These are phyloP conservation scores for Ecdyonurus torrentis DNA, from an alignment of 2,888 invertebrate species.

Conservation along the genomic window DNA sequence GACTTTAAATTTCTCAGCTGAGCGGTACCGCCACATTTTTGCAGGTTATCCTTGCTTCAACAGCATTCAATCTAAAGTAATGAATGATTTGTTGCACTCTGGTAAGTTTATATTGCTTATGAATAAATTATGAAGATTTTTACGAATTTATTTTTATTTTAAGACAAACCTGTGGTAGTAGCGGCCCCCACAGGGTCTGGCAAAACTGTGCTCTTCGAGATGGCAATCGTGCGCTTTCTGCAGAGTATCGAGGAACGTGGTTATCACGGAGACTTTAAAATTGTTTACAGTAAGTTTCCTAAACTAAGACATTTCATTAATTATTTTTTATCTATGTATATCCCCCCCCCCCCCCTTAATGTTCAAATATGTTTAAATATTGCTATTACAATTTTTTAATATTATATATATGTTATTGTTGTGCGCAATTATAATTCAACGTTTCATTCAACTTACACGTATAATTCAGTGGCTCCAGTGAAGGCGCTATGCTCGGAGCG, in stretches of 20 bases:
- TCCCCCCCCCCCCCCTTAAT: no score
- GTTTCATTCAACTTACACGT: no score
- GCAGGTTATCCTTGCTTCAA: conserved; percentile 46
- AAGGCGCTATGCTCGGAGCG: conserved; percentile 63
- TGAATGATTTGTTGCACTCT: conserved; percentile 47
- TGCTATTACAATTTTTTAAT: no score
- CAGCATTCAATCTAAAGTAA: conserved; percentile 49
- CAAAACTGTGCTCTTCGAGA: conserved; percentile 67
- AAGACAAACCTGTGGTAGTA: conserved; percentile 53
- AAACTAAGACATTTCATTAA: background rate
- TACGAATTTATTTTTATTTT: conserved; percentile 12
- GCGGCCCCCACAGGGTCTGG: conserved; percentile 72
- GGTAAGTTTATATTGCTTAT: conserved; percentile 27
- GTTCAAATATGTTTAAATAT: no score
- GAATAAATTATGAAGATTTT: conserved; percentile 4
- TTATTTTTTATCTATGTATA: background rate
- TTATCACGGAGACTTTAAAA: conserved; percentile 37
- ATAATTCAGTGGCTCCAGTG: conserved; percentile 51
- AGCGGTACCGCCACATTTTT: conserved; percentile 37
- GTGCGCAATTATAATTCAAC: no score
- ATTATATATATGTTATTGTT: no score
- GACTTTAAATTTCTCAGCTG: no score
- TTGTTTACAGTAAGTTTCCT: conserved; percentile 48
- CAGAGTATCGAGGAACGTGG: conserved; percentile 32
- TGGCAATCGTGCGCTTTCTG: conserved; percentile 52